Evolutionary conservation across 2,797 vertebrate genomes (phyloP).

Genomic region (Champsocephalus gunnari): DNA sequence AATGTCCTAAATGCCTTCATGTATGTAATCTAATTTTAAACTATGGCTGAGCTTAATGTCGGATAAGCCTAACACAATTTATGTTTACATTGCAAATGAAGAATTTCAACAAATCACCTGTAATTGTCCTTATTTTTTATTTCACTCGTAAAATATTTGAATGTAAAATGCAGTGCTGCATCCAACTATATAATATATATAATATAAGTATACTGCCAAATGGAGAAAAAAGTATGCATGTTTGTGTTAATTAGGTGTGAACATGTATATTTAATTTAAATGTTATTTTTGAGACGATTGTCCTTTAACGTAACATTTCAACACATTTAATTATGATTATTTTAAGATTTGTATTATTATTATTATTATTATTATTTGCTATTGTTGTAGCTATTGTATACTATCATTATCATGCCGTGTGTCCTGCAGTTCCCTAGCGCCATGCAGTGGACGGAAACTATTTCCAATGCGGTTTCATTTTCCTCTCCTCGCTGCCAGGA

Average conservation of each 20-base stretch:
- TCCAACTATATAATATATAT: background rate
- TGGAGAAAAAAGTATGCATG: background rate
- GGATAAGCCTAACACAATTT: background rate
- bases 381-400: no score
- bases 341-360: slow-evolving; percentile 20
- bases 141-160: background rate
- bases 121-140: background rate
- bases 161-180: background rate
- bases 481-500: slow-evolving; percentile 15
- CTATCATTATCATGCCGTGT: background rate
- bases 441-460: slow-evolving; percentile 75
- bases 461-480: slow-evolving; percentile 18
- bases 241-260: background rate
- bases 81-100: background rate
- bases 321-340: background rate
- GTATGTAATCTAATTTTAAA: background rate
- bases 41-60: background rate
- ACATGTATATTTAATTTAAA: background rate
- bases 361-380: background rate
- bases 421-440: slow-evolving; percentile 76
- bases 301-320: background rate
- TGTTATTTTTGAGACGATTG: background rate
- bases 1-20: background rate
- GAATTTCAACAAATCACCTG: background rate
- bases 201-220: background rate